These are phyloP conservation scores for Tribolium madens DNA, from an alignment of 1,140 invertebrate genomes.

Conservation along the genomic window DNA sequence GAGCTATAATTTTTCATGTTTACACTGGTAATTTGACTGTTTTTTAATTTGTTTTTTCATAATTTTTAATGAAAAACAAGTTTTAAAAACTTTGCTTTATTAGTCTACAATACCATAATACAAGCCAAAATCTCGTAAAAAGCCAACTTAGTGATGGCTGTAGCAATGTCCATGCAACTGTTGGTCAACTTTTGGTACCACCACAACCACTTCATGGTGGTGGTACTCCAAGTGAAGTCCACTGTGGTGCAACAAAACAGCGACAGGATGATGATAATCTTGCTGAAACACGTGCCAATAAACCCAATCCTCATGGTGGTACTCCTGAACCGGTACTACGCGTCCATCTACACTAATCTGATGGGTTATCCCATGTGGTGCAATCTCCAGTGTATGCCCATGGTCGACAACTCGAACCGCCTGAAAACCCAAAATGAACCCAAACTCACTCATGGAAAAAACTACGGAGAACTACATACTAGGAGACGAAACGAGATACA, in stretches of 20 bases:
- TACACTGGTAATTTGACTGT: no score
- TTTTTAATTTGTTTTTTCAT: no score
- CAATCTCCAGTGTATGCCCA: slow-evolving; percentile 45
- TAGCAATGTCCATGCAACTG: slow-evolving; percentile 20
- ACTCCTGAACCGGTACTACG: neutral
- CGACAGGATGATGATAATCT: slow-evolving; percentile 10
- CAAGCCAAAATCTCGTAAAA: neutral
- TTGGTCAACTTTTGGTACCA: slow-evolving; percentile 46
- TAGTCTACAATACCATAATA: neutral
- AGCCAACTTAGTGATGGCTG: neutral
- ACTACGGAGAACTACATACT: no score
- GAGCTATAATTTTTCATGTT: no score
- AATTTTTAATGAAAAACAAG: neutral
- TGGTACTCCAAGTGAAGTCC: slow-evolving; percentile 49
- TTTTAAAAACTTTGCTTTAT: slow-evolving; percentile 1
- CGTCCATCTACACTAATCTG: slow-evolving; percentile 50
- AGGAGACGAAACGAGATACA: no score
- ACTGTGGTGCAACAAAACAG: slow-evolving; percentile 32
- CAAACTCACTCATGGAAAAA: no score
- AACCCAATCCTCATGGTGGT: slow-evolving; percentile 45
- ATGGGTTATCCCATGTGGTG: slow-evolving; percentile 44
- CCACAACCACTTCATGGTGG: slow-evolving; percentile 28
- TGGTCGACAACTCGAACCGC: slow-evolving; percentile 50
- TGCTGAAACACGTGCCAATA: slow-evolving; percentile 19
- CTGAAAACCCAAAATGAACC: slow-evolving; percentile 5